phyloP scores from a whole-genome alignment of 2,113 vertebrate species.

The Cebus imitator region DNA sequence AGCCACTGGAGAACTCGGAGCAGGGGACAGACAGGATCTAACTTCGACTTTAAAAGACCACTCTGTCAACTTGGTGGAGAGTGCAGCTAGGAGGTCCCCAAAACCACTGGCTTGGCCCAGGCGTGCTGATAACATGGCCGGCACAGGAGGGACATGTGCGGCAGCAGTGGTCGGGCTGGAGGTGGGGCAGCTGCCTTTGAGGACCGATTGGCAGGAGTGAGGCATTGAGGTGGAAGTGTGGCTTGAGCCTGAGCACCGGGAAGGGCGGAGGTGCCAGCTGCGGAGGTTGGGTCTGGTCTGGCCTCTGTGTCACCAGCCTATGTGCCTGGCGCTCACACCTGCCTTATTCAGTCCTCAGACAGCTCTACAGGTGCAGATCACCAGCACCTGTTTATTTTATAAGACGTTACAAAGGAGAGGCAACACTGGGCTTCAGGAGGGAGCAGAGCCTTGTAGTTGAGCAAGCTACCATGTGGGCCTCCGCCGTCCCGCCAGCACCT shows the following conservation, averaged over 20 bases:
- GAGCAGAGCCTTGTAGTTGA: not conserved
- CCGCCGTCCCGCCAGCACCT: rapidly evolving
- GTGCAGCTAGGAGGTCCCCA: not conserved
- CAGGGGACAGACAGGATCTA: not conserved
- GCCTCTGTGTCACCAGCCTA: no score
- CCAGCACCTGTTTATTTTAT: no score
- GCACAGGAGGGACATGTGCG: rapidly evolving
- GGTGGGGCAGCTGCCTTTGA: not conserved
- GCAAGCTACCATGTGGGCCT: rapidly evolving
- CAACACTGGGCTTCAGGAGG: rapidly evolving
- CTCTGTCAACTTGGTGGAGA: not conserved
- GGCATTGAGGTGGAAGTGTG: no score
- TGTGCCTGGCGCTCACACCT: no score
- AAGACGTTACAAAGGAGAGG: not conserved
- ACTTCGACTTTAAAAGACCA: not conserved
- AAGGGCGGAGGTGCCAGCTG: no score
- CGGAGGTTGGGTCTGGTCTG: rapidly evolving
- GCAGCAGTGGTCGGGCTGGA: not conserved
- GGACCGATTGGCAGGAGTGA: not conserved
- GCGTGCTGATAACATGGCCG: not conserved
- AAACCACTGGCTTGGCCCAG: not conserved
- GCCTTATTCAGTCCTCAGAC: not conserved
- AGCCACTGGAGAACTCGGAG: not conserved
- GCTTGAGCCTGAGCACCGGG: not conserved
- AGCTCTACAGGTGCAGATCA: no score